Evolutionary conservation across 2,113 vertebrate genomes (phyloP).

Genomic region (Phalacrocorax brasilianus): DNA sequence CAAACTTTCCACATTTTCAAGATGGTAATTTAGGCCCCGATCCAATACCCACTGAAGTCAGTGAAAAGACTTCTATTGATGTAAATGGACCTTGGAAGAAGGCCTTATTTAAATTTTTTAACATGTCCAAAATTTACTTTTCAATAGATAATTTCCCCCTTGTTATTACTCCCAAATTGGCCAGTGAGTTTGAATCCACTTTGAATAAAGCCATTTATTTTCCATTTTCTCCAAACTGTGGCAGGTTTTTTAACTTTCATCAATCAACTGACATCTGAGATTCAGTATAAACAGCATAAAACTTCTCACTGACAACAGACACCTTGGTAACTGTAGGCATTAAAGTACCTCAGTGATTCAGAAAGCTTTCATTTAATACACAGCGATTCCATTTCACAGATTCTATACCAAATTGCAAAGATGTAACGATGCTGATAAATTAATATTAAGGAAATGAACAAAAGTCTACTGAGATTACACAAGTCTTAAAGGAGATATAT

Average conservation of each 20-base stretch:
- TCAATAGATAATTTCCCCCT: constrained; percentile 56
- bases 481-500: neutral
- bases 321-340: neutral
- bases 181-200: neutral
- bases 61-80: constrained; percentile 60
- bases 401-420: neutral
- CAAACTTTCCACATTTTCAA: constrained; percentile 63
- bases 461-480: neutral
- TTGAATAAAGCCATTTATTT: constrained; percentile 51
- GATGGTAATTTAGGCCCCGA: constrained; percentile 55
- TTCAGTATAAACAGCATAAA: constrained; percentile 8
- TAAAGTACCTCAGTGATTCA: neutral
- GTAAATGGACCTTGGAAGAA: constrained; percentile 30
- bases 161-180: constrained; percentile 16
- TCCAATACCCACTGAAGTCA: constrained; percentile 52
- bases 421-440: fast-evolving
- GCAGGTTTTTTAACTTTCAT: constrained; percentile 2
- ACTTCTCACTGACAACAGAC: neutral
- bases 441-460: neutral
- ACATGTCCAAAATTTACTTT: constrained; percentile 39
- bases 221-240: neutral
- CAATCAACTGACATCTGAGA: neutral
- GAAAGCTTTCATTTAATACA: neutral
- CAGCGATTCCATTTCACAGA: neutral
- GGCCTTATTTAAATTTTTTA: constrained; percentile 38